A percentile compares a stretch with the other conserved stretches of the same genome.
Evolutionary conservation across 1,140 invertebrate species (phyloP).

Genomic region (Drosophila cardini): DNA sequence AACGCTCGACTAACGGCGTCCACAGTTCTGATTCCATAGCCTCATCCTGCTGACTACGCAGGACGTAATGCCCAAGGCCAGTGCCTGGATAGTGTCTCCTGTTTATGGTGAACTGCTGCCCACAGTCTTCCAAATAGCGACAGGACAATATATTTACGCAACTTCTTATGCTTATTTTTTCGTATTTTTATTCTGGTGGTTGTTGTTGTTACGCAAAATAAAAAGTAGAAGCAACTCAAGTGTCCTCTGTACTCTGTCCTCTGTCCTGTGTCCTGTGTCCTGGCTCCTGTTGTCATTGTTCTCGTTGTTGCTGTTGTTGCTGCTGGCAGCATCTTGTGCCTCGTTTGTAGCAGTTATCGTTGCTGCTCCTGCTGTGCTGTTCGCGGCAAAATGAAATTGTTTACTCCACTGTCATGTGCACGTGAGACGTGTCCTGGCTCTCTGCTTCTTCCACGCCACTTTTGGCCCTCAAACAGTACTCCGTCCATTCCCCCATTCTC

Average conservation of each 20-base stretch:
- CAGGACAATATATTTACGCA: conserved; percentile 82
- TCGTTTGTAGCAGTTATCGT: conserved; percentile 81
- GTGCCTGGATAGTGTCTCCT: conserved; percentile 40
- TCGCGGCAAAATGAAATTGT: conserved; percentile 76
- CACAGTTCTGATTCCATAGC: conserved; percentile 44
- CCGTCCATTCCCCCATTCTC: background rate
- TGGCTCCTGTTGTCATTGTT: conserved; percentile 52
- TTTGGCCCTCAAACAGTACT: background rate
- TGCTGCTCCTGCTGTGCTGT: conserved; percentile 68
- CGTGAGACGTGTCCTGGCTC: conserved; percentile 59
- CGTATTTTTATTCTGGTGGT: conserved; percentile 52
- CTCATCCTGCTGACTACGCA: background rate
- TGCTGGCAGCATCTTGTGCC: conserved; percentile 74
- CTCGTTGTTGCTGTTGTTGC: conserved; percentile 29
- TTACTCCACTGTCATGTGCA: conserved; percentile 83
- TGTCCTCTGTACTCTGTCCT: conserved; percentile 7
- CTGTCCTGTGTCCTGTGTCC: background rate
- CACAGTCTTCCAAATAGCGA: conserved; percentile 47
- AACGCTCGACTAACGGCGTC: conserved; percentile 77
- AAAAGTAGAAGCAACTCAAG: conserved; percentile 55
- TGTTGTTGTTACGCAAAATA: conserved; percentile 54
- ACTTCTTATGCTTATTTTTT: conserved; percentile 69
- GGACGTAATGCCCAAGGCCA: conserved; percentile 43
- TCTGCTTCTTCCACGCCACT: conserved; percentile 26
- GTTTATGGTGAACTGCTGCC: conserved; percentile 28